phyloP scores from a whole-genome alignment of 2,113 vertebrate genomes.

The Sialia sialis region DNA sequence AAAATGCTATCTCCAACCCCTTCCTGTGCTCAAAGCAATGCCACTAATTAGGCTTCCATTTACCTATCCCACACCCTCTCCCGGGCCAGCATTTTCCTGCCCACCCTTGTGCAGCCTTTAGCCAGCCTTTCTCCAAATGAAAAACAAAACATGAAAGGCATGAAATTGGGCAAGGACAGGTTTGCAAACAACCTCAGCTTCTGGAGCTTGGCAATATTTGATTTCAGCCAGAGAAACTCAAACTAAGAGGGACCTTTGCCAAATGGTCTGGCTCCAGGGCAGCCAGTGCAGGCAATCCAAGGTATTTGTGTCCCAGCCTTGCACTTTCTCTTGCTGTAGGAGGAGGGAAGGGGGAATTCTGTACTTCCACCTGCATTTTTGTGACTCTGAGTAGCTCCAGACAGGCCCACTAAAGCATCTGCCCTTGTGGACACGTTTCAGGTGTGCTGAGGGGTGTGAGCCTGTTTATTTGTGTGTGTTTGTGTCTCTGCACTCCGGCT shows the following conservation, averaged over 20 bases:
- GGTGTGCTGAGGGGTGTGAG: background rate
- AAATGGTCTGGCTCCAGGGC: background rate
- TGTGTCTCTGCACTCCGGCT: background rate
- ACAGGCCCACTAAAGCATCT: background rate
- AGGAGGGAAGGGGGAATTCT: background rate
- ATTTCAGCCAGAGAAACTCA: background rate
- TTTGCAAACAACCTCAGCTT: background rate
- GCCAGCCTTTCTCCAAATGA: background rate
- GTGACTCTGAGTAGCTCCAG: background rate
- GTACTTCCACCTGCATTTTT: fast-evolving
- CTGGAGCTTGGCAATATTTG: background rate
- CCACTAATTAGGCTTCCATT: background rate
- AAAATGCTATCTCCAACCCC: background rate
- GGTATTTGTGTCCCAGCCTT: background rate
- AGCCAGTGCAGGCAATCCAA: background rate
- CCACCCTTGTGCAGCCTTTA: background rate
- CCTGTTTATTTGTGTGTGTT: conserved; percentile 6
- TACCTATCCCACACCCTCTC: background rate
- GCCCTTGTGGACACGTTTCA: fast-evolving
- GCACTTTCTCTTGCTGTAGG: fast-evolving
- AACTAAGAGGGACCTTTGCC: background rate
- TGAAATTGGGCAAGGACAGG: background rate
- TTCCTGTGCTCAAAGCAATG: background rate
- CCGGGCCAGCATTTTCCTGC: background rate
- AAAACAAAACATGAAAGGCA: background rate